phyloP scores from a whole-genome alignment of 2,113 vertebrate genomes.

The Australoheros scitulus region DNA sequence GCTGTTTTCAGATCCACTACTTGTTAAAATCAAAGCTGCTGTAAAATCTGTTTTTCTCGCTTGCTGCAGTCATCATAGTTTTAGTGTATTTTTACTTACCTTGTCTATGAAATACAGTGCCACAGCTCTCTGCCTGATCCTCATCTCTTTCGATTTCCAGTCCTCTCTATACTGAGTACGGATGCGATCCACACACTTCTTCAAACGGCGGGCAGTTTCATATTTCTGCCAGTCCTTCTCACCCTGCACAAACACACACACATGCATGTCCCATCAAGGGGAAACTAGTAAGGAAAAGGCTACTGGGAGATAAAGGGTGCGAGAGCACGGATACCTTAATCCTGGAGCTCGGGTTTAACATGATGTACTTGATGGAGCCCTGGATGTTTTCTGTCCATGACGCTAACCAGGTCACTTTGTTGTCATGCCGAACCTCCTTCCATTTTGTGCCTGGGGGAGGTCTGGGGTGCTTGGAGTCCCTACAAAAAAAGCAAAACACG shows the following conservation, averaged over 20 bases:
- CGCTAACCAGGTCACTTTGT: conserved; percentile 96
- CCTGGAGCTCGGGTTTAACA: conserved; percentile 96
- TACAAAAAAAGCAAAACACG: conserved; percentile 50
- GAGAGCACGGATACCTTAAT: conserved; percentile 85
- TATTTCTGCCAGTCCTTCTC: conserved; percentile 99
- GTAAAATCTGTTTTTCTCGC: not conserved
- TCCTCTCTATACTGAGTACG: conserved; percentile 92
- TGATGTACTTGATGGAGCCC: conserved; percentile 97
- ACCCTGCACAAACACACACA: conserved; percentile 77
- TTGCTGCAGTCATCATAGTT: not conserved
- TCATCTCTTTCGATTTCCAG: conserved; percentile 99
- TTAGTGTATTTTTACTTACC: conserved; percentile 70
- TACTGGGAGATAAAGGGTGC: not conserved
- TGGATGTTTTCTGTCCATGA: conserved; percentile 99
- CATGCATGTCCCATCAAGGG: not conserved
- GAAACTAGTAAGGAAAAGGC: not conserved
- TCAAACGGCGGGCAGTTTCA: conserved; percentile 91
- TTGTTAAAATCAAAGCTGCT: not conserved
- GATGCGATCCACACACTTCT: conserved; percentile 93
- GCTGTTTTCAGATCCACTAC: not conserved
- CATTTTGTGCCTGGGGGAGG: conserved; percentile 91
- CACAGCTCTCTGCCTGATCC: conserved; percentile 93
- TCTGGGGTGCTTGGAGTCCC: conserved; percentile 91
- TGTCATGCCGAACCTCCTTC: conserved; percentile 96
- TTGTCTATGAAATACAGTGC: conserved; percentile 97